phyloP scores from a whole-genome alignment of 2,113 vertebrate genomes.

The Syngnathus typhle region DNA sequence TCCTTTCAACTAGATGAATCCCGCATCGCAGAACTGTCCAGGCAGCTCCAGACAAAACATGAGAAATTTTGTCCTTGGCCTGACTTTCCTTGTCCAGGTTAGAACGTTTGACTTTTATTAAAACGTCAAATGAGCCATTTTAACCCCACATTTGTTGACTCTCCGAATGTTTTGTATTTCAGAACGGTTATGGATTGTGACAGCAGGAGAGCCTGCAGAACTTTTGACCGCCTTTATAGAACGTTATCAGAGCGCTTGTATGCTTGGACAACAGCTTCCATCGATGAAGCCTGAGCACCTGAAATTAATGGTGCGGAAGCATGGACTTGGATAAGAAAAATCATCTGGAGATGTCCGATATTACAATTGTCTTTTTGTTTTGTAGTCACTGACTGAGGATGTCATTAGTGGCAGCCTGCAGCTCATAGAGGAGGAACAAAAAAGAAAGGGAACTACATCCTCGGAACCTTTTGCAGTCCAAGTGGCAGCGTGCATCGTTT shows the following conservation, averaged over 20 bases:
- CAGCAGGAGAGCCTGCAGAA: slow-evolving; percentile 76
- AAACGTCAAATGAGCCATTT: background rate
- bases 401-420: slow-evolving; percentile 78
- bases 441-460: slow-evolving; percentile 49
- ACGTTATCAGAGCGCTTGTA: slow-evolving; percentile 81
- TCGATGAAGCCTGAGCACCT: slow-evolving; percentile 82
- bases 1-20: slow-evolving; percentile 74
- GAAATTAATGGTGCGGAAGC: slow-evolving; percentile 78
- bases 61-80: slow-evolving; percentile 97
- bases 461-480: slow-evolving; percentile 77
- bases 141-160: no score
- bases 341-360: background rate
- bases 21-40: slow-evolving; percentile 78
- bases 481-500: slow-evolving; percentile 81
- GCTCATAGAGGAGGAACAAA: slow-evolving; percentile 78
- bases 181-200: slow-evolving; percentile 86
- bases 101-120: background rate
- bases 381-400: slow-evolving; percentile 82
- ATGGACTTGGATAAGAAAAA: background rate
- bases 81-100: slow-evolving; percentile 91
- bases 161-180: slow-evolving; percentile 18
- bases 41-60: slow-evolving; percentile 79
- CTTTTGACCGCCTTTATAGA: slow-evolving; percentile 79
- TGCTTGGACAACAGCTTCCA: slow-evolving; percentile 85
- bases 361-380: background rate